Conservation (phyloP, 2,888 invertebrate genomes). For the Caenorhabditis japonica region DNA sequence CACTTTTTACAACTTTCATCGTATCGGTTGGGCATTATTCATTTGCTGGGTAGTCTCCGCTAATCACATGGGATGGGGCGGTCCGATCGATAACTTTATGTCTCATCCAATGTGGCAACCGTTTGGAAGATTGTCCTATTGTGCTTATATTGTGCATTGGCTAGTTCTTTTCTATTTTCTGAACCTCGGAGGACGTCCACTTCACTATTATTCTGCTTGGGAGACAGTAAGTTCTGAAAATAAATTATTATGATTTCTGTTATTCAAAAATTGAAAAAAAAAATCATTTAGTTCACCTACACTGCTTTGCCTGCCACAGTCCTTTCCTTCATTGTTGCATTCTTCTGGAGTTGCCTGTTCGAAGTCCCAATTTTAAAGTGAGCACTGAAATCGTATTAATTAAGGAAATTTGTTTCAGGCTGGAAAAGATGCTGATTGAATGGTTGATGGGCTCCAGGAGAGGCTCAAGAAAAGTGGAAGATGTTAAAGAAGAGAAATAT, state of each 20-base stretch:
- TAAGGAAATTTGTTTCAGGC: constrained; percentile 13
- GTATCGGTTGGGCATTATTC: constrained; percentile 78
- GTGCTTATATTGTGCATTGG: constrained; percentile 84
- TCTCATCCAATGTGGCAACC: constrained; percentile 88
- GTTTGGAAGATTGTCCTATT: constrained; percentile 90
- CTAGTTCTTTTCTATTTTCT: constrained; percentile 48
- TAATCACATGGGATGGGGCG: constrained; percentile 79
- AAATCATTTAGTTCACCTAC: constrained; percentile 38
- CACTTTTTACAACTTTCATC: constrained; percentile 58
- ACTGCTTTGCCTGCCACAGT: constrained; percentile 45
- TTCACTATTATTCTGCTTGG: constrained; percentile 47
- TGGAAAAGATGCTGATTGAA: constrained; percentile 55
- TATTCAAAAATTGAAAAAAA: not conserved
- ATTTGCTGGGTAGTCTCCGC: constrained; percentile 79
- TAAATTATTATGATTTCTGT: too few species aligned
- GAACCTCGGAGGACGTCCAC: constrained; percentile 43
- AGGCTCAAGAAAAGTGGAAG: constrained; percentile 18
- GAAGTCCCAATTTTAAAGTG: constrained; percentile 54
- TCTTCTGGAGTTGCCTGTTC: constrained; percentile 59
- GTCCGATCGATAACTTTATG: constrained; percentile 84
- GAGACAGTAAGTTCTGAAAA: constrained; percentile 51
- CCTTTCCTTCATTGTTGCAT: constrained; percentile 49
- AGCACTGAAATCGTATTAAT: not conserved
- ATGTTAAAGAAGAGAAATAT: constrained; percentile 1
- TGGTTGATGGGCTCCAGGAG: constrained; percentile 27